Evolutionary conservation across 2,797 vertebrate species (phyloP).

Genomic region (Sternarchorhynchus goeldii): DNA sequence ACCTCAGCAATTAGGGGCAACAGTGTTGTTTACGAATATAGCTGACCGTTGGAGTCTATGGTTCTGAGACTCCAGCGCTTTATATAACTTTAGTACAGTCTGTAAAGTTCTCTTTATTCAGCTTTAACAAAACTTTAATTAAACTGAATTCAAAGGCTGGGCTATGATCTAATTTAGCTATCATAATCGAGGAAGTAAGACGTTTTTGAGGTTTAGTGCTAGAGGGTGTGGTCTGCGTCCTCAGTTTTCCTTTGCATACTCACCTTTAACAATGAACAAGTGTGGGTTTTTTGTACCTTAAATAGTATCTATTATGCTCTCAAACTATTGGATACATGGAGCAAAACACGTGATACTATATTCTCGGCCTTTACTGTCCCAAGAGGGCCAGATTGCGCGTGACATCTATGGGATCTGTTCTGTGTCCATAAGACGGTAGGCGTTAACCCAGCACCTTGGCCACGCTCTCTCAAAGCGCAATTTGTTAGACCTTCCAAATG

Average conservation of each 20-base stretch:
- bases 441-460: conserved; percentile 49
- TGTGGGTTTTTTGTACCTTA: conserved; percentile 51
- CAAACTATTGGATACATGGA: neutral
- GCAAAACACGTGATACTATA: conserved; percentile 63
- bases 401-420: conserved; percentile 70
- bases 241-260: conserved; percentile 67
- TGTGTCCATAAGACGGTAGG: conserved; percentile 65
- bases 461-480: conserved; percentile 13
- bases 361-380: conserved; percentile 63
- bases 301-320: conserved; percentile 69
- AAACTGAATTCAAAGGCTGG: neutral
- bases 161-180: neutral
- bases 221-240: conserved; percentile 46
- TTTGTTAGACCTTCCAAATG: conserved; percentile 14
- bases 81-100: neutral
- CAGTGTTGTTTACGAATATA: too few relatives aligned
- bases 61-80: too few relatives aligned
- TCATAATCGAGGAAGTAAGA: neutral
- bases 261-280: conserved; percentile 48
- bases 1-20: too few relatives aligned
- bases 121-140: neutral
- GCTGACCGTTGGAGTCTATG: too few relatives aligned
- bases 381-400: conserved; percentile 45
- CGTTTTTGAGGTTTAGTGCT: neutral
- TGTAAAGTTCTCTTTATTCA: neutral